Evolutionary conservation across 1,140 invertebrate species (phyloP), one percentile per base, ranked within the genome.

Genomic region (Himalopsyche phryganea): DNA sequence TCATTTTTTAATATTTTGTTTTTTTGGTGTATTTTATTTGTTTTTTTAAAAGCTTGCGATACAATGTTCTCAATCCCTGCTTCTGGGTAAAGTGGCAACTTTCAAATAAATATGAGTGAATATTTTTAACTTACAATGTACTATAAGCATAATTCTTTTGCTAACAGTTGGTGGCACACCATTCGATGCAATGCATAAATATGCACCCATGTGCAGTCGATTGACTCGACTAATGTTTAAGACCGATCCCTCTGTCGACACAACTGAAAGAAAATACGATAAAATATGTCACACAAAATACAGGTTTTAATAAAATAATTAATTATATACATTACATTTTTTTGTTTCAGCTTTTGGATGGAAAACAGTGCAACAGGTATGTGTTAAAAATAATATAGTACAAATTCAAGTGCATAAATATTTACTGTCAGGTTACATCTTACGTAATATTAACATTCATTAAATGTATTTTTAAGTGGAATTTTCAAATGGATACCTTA

Each of bases 171-270:
- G 91, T 1, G 91, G 91, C 3, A 93, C 87, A 9, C 89, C 89
- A 67, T 92, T 92, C 9, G 87, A 89, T 11, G 90, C 91, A 50
- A 94, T 94, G 71, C 91, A 94, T 11, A 94, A 74, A 73, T 92
- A 94, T 9, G 90, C 86, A 6, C 91, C 92, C 84, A 94, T 95
- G 66, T 94, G 89, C 15, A 90, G 83, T 18, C 92, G 81, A 62
- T 85, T 90, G 6, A 94, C 90, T 68, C 86, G 82, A 19, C 83
- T 87, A 66, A 95, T 87, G 66, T 89, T 86, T 66, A 94, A 79
- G 40, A 85, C 76, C 19, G 87, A 78, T 1, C 91, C 90, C 58
- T 92, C 88, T n/a, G 88, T 75, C 44, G 75, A 83, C n/a, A 71
- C 51, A 15, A 84, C 88, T 87, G 75, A n/a, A 81, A 65, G 11